Percentiles rank a stretch among this genome's conserved stretches.
Evolutionary conservation across 2,113 vertebrate species (phyloP).

Genomic region (Neopipo cinnamomea): DNA sequence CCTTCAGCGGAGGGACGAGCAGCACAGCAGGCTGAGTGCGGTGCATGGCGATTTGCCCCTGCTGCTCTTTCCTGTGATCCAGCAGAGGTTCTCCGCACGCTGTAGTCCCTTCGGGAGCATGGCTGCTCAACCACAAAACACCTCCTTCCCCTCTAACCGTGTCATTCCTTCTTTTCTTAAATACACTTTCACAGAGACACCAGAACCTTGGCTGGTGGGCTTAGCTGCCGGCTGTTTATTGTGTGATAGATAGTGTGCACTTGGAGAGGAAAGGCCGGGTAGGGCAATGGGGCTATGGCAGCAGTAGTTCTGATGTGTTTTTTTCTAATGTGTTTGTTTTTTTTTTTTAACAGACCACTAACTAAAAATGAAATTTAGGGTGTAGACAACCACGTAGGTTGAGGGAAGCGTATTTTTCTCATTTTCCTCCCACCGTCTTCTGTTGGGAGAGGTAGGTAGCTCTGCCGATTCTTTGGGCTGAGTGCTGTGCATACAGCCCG

Average conservation of each 20-base stretch:
- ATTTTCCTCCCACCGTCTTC: not conserved
- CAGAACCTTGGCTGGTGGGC: fast-evolving
- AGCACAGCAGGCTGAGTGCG: fast-evolving
- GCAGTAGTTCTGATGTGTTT: not conserved
- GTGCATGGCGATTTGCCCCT: fast-evolving
- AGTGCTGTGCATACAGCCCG: not conserved
- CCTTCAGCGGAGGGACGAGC: fast-evolving
- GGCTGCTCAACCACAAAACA: fast-evolving
- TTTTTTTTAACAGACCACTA: not conserved
- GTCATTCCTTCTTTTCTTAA: not conserved
- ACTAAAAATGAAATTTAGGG: not conserved
- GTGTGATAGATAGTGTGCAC: too few relatives aligned
- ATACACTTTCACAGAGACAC: not conserved
- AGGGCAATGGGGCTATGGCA: not conserved
- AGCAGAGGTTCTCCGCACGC: fast-evolving
- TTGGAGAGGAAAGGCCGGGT: not conserved
- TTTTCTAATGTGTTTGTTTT: not conserved
- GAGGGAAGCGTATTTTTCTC: not conserved
- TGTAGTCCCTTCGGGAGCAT: fast-evolving
- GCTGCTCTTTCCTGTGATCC: not conserved
- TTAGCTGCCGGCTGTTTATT: not conserved
- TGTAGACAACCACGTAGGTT: not conserved
- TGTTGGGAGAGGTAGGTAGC: not conserved
- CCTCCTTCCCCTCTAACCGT: fast-evolving
- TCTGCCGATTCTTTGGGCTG: not conserved